Percentiles rank a stretch among this genome's conserved stretches.
Conservation (phyloP, 2,113 vertebrate species). For the Amia ocellicauda region DNA sequence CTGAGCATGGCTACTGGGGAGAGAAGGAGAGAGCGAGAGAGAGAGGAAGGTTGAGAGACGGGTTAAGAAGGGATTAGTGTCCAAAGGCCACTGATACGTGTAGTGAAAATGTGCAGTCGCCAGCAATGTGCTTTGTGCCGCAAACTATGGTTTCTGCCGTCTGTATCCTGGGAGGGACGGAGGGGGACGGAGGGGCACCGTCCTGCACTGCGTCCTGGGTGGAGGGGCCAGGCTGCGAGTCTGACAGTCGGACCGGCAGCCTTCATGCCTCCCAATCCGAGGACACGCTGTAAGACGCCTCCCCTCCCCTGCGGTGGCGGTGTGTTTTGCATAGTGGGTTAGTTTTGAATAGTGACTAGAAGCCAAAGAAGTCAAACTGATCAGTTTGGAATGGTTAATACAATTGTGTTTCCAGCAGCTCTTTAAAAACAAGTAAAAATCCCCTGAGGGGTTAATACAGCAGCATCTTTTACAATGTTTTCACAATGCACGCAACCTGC, state of each 20-base stretch:
- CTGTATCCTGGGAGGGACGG: not conserved
- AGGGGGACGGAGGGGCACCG: conserved; percentile 37
- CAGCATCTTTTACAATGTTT: too few relatives aligned
- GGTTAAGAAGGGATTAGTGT: too few relatives aligned
- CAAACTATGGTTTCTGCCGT: conserved; percentile 17
- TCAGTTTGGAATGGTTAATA: too few relatives aligned
- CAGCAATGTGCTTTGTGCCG: conserved; percentile 53
- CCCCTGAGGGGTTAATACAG: too few relatives aligned
- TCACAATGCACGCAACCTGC: too few relatives aligned
- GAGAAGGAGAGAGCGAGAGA: conserved; percentile 8
- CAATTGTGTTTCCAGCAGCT: too few relatives aligned
- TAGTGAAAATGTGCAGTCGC: conserved; percentile 44
- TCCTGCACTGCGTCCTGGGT: conserved; percentile 18
- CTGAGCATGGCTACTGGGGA: conserved; percentile 17
- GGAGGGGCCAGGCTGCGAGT: not conserved
- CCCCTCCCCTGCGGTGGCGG: too few relatives aligned
- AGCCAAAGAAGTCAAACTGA: too few relatives aligned
- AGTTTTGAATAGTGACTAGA: too few relatives aligned
- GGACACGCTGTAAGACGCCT: not conserved
- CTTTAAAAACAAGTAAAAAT: too few relatives aligned
- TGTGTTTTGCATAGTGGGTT: conserved; percentile 3
- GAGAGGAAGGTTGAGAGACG: too few relatives aligned
- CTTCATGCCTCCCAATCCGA: not conserved
- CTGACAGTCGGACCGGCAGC: not conserved
- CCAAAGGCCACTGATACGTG: too few relatives aligned